Conservation (phyloP, 2,113 vertebrate species). For the Microcebus jonahi region DNA sequence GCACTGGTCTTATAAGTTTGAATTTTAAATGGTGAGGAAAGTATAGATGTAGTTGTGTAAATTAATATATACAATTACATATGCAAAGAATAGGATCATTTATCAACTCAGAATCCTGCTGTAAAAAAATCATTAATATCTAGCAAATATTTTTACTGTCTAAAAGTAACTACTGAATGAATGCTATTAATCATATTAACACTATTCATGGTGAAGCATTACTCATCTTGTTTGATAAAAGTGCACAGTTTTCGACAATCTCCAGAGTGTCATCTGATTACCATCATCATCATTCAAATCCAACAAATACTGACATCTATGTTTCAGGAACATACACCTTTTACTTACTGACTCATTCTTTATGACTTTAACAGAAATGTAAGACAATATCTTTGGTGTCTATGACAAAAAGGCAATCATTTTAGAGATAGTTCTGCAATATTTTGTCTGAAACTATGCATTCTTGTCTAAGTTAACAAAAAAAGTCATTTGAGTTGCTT, state of each 20-base stretch:
- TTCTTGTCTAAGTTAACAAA: not conserved
- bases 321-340: slow-evolving; percentile 1
- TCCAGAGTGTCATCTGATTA: slow-evolving; percentile 28
- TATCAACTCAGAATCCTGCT: not conserved
- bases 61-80: not conserved
- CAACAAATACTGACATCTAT: not conserved
- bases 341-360: slow-evolving; percentile 53
- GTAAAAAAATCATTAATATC: slow-evolving; percentile 18
- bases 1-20: not conserved
- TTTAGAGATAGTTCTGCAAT: not conserved
- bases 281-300: slow-evolving; percentile 2
- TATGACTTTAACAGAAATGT: slow-evolving; percentile 9
- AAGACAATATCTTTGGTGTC: not conserved
- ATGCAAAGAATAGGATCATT: not conserved
- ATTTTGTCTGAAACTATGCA: slow-evolving; percentile 20
- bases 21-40: not conserved
- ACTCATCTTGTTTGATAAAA: slow-evolving; percentile 26
- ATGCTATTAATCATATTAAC: slow-evolving; percentile 64
- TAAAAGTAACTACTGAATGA: slow-evolving; percentile 38
- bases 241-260: slow-evolving; percentile 32
- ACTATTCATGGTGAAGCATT: slow-evolving; percentile 18
- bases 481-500: not conserved
- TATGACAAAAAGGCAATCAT: not conserved
- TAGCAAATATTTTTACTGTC: not conserved
- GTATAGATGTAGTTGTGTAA: not conserved